Base-by-base conservation (phyloP, 1,140 invertebrate species). In the Drosophila sp. region DNA sequence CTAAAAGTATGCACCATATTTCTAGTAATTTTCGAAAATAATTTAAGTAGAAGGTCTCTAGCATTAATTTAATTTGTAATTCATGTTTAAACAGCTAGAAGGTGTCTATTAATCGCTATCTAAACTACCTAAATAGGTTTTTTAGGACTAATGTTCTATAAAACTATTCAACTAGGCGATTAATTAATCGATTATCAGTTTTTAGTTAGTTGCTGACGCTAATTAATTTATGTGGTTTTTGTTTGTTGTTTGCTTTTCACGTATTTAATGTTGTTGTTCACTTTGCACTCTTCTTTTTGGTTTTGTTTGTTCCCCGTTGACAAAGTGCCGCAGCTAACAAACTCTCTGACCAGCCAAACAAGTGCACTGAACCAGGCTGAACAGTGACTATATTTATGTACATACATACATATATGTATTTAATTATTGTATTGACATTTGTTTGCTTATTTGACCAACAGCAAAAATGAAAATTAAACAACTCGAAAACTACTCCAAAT, bases 211-310 rank as follows among this genome's bases (percentile, higher is more conserved):
- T 76, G 64, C 32, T 62, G 30, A 61, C n/a, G 65, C 65, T 79
- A 79, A 79, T 79, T 79, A 76, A 79, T 79, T 76, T 79, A 68
- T 76, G 76, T 63, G 76, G 76, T 58, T 61, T 78, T 54, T 78
- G 25, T 70, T 66, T 71, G 63, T 60, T 67, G 66, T 64, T 76
- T 72, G 27, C 63, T 66, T 60, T 33, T n/a, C n/a, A 32, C 11
- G 17, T 27, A n/a, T 40, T 29, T 29, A 8, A 38, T 62, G 23
- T 70, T 70, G 63, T 64, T 78, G 75, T 62, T 78, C 71, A 75
- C 38, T 78, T 75, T 71, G 60, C 63, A 64, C 55, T 71, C 54
- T 60, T 29, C 57, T 75, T 50, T 23, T 55, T 64, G 17, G 35
- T 11, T 62, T 29, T 62, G 8, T n/a, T 30, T 47, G 38, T 40